Conservation (phyloP, 2,888 invertebrate species). For the Autographa gamma region DNA sequence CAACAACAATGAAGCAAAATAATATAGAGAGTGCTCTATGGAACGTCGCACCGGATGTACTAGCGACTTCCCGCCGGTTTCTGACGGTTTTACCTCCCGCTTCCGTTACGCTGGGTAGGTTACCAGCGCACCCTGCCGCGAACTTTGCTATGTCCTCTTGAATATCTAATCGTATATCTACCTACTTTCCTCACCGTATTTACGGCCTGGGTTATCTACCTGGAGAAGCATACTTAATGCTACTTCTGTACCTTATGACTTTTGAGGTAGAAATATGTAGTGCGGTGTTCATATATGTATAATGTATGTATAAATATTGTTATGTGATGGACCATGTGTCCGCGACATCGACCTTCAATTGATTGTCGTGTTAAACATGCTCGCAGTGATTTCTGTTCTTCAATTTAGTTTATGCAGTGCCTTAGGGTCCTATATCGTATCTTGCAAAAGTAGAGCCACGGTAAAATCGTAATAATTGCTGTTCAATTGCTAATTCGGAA, state of each 20-base stretch:
- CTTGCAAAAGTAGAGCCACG: too few species aligned
- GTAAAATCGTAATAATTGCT: too few species aligned
- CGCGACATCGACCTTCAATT: too few species aligned
- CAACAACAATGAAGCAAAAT: slow-evolving; percentile 78
- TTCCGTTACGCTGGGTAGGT: slow-evolving; percentile 64
- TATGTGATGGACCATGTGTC: too few species aligned
- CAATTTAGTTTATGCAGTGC: too few species aligned
- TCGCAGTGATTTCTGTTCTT: too few species aligned
- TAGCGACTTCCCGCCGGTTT: slow-evolving; percentile 74
- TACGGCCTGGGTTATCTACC: slow-evolving; percentile 24
- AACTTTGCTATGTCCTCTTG: slow-evolving; percentile 32
- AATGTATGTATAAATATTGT: too few species aligned
- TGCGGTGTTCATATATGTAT: too few species aligned
- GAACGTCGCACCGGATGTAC: slow-evolving; percentile 74
- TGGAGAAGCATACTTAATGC: background rate
- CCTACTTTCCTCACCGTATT: slow-evolving; percentile 29
- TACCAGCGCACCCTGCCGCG: slow-evolving; percentile 50
- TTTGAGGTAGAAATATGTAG: background rate
- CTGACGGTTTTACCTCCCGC: slow-evolving; percentile 75
- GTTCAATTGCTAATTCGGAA: too few species aligned
- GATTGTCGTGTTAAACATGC: too few species aligned
- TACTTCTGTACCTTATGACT: background rate
- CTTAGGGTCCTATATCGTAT: too few species aligned
- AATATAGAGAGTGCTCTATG: slow-evolving; percentile 75
- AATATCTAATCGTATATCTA: slow-evolving; percentile 35